phyloP scores from a whole-genome alignment of 2,888 invertebrate genomes.

The Lysandra coridon region DNA sequence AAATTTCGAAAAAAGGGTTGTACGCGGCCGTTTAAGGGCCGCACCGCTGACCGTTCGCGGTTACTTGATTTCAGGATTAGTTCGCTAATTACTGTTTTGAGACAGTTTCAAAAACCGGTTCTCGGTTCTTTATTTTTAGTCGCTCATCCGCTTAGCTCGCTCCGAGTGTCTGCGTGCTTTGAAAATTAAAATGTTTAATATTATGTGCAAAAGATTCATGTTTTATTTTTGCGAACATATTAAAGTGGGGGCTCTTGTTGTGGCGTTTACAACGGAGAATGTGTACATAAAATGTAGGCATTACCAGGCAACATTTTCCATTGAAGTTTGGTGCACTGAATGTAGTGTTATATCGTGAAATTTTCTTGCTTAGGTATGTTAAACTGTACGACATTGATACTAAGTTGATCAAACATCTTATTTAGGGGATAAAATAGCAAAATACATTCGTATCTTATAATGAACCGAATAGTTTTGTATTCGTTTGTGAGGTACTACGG shows the following conservation, averaged over 20 bases:
- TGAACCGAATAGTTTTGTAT: not conserved
- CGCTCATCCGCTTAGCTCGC: slow-evolving; percentile 34
- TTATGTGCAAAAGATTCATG: not conserved
- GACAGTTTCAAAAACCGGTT: slow-evolving; percentile 63
- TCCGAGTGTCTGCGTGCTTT: slow-evolving; percentile 29
- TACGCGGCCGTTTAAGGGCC: slow-evolving; percentile 66
- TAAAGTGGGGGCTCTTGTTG: slow-evolving; percentile 23
- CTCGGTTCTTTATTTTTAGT: slow-evolving; percentile 43
- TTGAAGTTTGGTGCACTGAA: not conserved
- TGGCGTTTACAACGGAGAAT: slow-evolving; percentile 22
- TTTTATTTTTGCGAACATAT: slow-evolving; percentile 11
- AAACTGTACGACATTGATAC: not conserved
- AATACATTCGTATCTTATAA: not conserved
- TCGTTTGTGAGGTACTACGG: slow-evolving; percentile 1
- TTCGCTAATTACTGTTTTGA: slow-evolving; percentile 68
- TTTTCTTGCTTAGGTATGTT: not conserved
- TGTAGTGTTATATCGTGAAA: not conserved
- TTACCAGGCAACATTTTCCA: not conserved
- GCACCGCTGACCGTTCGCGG: slow-evolving; percentile 71
- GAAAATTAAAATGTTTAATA: slow-evolving; percentile 29
- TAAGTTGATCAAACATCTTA: not conserved
- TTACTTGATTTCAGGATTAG: slow-evolving; percentile 69
- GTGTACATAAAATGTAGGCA: not conserved
- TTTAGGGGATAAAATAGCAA: not conserved
- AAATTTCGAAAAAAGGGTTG: slow-evolving; percentile 66